phyloP scores from a whole-genome alignment of 2,113 vertebrate genomes.

The Mohoua ochrocephala region DNA sequence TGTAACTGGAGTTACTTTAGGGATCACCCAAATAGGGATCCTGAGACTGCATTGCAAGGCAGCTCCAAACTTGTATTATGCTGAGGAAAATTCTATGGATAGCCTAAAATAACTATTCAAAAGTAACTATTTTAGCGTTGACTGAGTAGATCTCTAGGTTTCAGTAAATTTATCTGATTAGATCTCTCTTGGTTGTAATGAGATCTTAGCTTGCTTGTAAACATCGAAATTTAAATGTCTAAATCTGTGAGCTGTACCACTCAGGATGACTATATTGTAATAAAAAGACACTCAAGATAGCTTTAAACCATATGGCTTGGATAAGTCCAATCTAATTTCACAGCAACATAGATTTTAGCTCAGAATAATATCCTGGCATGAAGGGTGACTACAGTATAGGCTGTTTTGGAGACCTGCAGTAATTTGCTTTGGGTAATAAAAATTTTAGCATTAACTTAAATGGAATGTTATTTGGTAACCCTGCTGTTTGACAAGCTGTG shows the following conservation, averaged over 20 bases:
- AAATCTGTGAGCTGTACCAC: background rate
- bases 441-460: background rate
- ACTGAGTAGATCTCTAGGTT: background rate
- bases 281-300: background rate
- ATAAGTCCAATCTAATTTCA: background rate
- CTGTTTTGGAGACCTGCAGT: background rate
- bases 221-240: background rate
- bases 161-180: slow-evolving; percentile 7
- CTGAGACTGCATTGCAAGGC: background rate
- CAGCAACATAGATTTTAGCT: background rate
- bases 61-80: rapidly evolving
- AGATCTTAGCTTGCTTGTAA: background rate
- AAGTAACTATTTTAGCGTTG: background rate
- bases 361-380: background rate
- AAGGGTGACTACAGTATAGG: background rate
- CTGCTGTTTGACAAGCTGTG: background rate
- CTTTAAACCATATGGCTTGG: background rate
- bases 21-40: background rate
- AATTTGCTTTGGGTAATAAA: background rate
- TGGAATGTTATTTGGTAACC: background rate
- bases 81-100: background rate
- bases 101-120: background rate
- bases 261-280: background rate
- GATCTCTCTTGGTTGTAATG: background rate
- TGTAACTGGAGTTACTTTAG: background rate